phyloP scores from a whole-genome alignment of 2,888 invertebrate species.

The Drosophila merina region DNA sequence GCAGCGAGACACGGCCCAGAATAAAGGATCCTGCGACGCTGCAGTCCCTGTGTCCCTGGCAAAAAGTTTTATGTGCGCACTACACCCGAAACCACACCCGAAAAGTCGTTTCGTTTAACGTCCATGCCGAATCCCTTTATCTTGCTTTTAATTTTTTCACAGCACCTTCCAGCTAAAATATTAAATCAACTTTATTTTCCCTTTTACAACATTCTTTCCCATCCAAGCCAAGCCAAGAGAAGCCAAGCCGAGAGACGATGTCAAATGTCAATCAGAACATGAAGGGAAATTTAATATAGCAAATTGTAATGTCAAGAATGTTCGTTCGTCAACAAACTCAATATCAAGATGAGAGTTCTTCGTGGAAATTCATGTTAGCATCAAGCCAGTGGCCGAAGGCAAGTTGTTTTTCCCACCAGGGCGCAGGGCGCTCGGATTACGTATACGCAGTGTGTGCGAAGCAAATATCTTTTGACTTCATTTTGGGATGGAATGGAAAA shows the following conservation, averaged over 20 bases:
- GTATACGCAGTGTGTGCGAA: constrained; percentile 47
- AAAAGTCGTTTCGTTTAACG: constrained; percentile 66
- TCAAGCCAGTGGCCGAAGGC: constrained; percentile 25
- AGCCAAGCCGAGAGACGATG: constrained; percentile 8
- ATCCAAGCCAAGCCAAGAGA: background rate
- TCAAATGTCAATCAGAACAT: constrained; percentile 42
- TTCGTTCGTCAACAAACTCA: constrained; percentile 28
- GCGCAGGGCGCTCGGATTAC: constrained; percentile 37
- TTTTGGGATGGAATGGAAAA: constrained; percentile 17
- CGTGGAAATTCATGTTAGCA: constrained; percentile 36
- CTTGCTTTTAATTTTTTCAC: constrained; percentile 72
- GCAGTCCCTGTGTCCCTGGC: constrained; percentile 47
- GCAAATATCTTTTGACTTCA: constrained; percentile 22
- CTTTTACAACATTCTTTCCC: constrained; percentile 45
- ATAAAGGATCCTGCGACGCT: constrained; percentile 7
- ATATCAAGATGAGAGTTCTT: constrained; percentile 34
- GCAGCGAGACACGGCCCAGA: background rate
- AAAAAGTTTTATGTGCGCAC: constrained; percentile 67
- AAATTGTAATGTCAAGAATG: constrained; percentile 49
- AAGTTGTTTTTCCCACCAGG: constrained; percentile 16
- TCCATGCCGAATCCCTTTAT: constrained; percentile 70
- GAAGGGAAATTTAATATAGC: constrained; percentile 48
- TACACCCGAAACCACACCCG: constrained; percentile 25
- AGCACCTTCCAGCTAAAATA: constrained; percentile 66
- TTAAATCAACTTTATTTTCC: constrained; percentile 64